A percentile compares a stretch with the other conserved stretches of the same genome.
phyloP scores from a whole-genome alignment of 2,113 vertebrate genomes.

The Telmatochromis sp. region DNA sequence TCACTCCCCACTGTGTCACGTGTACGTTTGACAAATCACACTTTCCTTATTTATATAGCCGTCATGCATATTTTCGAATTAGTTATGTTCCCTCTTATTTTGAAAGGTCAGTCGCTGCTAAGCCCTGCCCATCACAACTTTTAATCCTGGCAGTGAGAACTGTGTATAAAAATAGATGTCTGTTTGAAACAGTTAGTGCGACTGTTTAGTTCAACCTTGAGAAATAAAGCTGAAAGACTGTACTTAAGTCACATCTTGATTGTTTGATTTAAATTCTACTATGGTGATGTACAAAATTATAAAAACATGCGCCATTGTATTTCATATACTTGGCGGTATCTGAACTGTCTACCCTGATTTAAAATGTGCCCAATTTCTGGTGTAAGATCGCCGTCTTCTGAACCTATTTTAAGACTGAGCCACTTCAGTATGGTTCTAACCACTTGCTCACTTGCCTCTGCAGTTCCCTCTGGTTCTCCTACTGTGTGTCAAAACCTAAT shows the following conservation, averaged over 20 bases:
- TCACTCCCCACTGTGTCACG: background rate
- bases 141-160: background rate
- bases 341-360: background rate
- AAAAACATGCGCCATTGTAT: background rate
- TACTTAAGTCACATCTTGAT: background rate
- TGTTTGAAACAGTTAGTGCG: background rate
- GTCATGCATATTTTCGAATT: background rate
- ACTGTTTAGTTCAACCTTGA: background rate
- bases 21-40: background rate
- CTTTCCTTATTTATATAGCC: background rate
- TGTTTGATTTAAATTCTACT: background rate
- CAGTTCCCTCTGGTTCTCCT: background rate
- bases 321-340: background rate
- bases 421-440: background rate
- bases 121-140: background rate
- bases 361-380: background rate
- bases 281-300: background rate
- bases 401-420: background rate
- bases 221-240: background rate
- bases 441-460: background rate
- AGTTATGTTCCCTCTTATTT: background rate
- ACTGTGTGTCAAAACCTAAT: background rate
- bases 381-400: rapidly evolving
- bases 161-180: background rate
- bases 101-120: background rate